Evolutionary conservation across 2,113 vertebrate species (phyloP).

Genomic region (Cyprinodon tularosa): DNA sequence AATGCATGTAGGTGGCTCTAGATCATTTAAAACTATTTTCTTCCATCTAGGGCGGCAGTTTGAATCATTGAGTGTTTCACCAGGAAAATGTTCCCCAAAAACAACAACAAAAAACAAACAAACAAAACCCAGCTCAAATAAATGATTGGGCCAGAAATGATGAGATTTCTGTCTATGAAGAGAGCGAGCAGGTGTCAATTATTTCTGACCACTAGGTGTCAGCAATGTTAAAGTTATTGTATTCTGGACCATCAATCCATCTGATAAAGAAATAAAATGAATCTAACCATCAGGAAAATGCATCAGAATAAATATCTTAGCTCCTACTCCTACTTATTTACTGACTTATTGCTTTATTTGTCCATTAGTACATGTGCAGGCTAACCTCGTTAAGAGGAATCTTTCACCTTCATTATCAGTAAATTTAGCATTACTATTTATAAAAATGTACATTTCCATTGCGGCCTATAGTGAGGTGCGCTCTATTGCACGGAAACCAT

Average conservation of each 20-base stretch:
- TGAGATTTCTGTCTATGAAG: neutral
- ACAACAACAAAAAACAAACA: neutral
- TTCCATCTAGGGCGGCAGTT: no score
- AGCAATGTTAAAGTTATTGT: neutral
- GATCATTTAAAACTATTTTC: no score
- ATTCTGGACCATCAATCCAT: neutral
- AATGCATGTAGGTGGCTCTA: no score
- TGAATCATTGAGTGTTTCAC: no score
- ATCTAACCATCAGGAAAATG: neutral
- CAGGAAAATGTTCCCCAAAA: no score
- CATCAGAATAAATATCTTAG: neutral
- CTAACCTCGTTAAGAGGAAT: neutral
- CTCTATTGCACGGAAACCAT: no score
- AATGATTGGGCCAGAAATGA: neutral
- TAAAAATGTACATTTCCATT: no score
- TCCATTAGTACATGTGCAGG: no score
- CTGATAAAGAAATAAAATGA: neutral
- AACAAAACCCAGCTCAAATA: neutral
- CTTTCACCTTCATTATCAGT: neutral
- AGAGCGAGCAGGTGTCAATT: neutral
- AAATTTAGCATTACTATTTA: neutral
- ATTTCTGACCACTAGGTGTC: constrained; percentile 57
- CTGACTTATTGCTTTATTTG: no score
- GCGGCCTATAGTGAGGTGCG: no score
- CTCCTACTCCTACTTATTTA: neutral